A percentile compares a stretch with the other conserved stretches of the same genome.
phyloP scores from a whole-genome alignment of 2,797 vertebrate genomes.

The Betta splendens region DNA sequence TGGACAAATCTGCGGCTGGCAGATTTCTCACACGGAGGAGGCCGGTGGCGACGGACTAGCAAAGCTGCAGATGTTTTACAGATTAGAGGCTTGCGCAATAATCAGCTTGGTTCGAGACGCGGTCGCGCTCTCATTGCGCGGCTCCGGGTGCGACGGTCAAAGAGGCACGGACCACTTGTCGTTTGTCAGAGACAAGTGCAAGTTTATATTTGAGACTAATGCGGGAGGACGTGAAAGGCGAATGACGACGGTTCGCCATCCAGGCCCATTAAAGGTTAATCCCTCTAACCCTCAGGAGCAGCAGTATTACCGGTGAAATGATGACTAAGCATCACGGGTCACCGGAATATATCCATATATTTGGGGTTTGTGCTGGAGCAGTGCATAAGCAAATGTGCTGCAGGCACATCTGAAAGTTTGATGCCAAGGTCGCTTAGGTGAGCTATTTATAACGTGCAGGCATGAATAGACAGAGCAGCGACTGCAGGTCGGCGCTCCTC shows the following conservation, averaged over 20 bases:
- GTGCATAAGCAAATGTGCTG: slow-evolving; percentile 11
- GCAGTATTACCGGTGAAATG: neutral
- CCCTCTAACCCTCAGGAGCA: neutral
- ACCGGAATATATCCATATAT: slow-evolving; percentile 18
- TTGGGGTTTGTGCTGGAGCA: slow-evolving; percentile 8
- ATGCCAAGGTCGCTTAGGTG: slow-evolving; percentile 14
- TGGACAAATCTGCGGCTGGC: slow-evolving; percentile 49
- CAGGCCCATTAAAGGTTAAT: neutral
- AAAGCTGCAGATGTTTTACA: slow-evolving; percentile 73
- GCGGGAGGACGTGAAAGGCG: neutral
- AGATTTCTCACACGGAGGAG: slow-evolving; percentile 45
- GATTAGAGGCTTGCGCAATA: slow-evolving; percentile 75
- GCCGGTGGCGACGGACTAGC: slow-evolving; percentile 41
- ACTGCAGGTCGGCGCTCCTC: neutral
- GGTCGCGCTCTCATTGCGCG: slow-evolving; percentile 65
- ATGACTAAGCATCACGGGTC: slow-evolving; percentile 23
- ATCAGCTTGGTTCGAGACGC: slow-evolving; percentile 68
- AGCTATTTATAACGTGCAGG: slow-evolving; percentile 12
- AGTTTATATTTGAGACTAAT: neutral
- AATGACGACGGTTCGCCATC: neutral
- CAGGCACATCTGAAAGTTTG: slow-evolving; percentile 30
- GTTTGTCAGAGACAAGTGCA: slow-evolving; percentile 19
- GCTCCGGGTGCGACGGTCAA: slow-evolving; percentile 29
- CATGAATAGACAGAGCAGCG: slow-evolving; percentile 1
- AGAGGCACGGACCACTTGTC: slow-evolving; percentile 29